Conservation (phyloP, 2,888 invertebrate species). For the Leptogaster cylindrica region DNA sequence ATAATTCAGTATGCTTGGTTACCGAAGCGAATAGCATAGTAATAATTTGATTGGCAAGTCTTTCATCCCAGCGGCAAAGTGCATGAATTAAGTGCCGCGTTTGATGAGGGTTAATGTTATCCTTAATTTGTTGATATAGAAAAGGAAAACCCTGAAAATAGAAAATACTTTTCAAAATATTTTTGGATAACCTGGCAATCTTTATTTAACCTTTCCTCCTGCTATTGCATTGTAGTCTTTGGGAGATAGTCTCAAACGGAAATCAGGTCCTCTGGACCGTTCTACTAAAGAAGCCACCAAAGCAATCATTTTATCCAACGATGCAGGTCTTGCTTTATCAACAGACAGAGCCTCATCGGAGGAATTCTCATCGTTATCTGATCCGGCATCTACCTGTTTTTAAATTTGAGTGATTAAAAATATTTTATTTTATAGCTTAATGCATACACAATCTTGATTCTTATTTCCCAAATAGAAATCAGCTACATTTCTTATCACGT, state of each 20-base stretch:
- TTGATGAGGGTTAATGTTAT: constrained; percentile 89
- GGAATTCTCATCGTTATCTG: constrained; percentile 63
- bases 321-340: constrained; percentile 84
- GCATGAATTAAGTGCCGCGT: constrained; percentile 91
- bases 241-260: constrained; percentile 74
- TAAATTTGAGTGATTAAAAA: neutral
- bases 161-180: neutral
- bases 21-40: constrained; percentile 91
- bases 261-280: constrained; percentile 80
- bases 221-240: constrained; percentile 83
- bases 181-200: constrained; percentile 49
- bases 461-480: constrained; percentile 91
- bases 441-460: constrained; percentile 70
- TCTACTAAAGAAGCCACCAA: constrained; percentile 87
- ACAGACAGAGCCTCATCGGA: constrained; percentile 65
- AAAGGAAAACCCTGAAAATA: constrained; percentile 82
- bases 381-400: constrained; percentile 59
- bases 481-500: constrained; percentile 88
- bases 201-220: constrained; percentile 89
- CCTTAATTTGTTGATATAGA: constrained; percentile 92
- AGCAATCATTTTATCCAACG: constrained; percentile 94
- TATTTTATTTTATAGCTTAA: neutral
- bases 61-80: constrained; percentile 88
- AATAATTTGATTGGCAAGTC: constrained; percentile 85
- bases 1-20: constrained; percentile 86